Evolutionary conservation across 2,888 invertebrate genomes (phyloP), one percentile per base, ranked within the genome.

Genomic region (Drosophila dives): DNA sequence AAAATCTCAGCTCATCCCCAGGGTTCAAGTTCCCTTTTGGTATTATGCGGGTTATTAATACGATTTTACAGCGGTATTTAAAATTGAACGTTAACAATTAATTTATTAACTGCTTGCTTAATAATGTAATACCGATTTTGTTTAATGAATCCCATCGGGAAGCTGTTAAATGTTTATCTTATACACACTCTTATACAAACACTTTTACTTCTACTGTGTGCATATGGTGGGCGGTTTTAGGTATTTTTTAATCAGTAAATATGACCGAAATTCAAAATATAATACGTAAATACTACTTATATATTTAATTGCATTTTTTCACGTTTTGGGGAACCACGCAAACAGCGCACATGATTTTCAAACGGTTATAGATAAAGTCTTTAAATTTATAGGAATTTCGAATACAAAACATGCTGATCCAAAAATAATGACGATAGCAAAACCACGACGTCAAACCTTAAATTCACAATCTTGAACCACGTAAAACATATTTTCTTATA

Each of bases 101-200:
- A 72, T 45, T 75, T 72, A 23, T 62, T 67, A 64, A 67, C 62
- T 56, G 70, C 76, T 60, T 72, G 68, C 70, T 72, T 83, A 80
- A 88, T 88, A 62, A 72, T 74, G 77, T 71, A 69, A 80, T 85
- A 64, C 49, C 49, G 64, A 66, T 64, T 48, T 23, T 5, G 20
- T 10, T 70, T 40, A 77, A 63, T 74, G 60, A 38, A 54, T 36
- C 40, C 42, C 34, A 48, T 26, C 23, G 58, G 32, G 48, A 45
- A 50, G 59, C 59, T 55, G 40, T 26, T 36, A 60, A 64, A 50
- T 51, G 23, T 29, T 51, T 64, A 26, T 64, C 40, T 50, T 50
- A 20, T 11, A 38, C 36, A 17, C 3, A 33, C 29, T 56, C 23
- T 34, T 32, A 42, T 26, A 48, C 66, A 5, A 15, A 20, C 20